Evolutionary conservation across 2,113 vertebrate species (phyloP), one percentile per base, ranked within the genome.

Genomic region (Leptodactylus fuscus): DNA sequence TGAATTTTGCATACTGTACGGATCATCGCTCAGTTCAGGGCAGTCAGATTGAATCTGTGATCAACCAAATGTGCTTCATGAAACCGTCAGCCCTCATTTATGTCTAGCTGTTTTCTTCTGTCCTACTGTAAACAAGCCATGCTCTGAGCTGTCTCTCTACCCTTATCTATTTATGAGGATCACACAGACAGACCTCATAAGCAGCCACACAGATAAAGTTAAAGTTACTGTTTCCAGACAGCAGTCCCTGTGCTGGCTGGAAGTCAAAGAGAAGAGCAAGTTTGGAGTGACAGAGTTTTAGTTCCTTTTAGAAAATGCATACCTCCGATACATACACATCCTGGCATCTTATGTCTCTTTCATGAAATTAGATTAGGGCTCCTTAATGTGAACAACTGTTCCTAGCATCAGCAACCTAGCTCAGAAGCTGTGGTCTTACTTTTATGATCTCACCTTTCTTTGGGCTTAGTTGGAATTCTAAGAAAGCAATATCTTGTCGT

Each of bases 1-100:
- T 94, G 96, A 95, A 95, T 96, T 97, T 96, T 96, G 96, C 97
- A 98, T 97, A 97, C 97, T 98, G 97, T 97, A 98, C 95, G 96
- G 97, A 98, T 98, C 98, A 97, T 95, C 95, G 95, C 96, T 96
- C 96, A 94, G 96, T 97, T 96, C 97, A 97, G 96, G 94, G 92
- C 95, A 98, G 98, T 98, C 97, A 98, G 95, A 96, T 97, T 94
- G 94, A 96, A 99, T 98, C 96, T 96, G 94, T 93, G 93, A 93
- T 97, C 97, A 97, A 94, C 94, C 95, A 93, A 94, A 92, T 96
- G 96, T 96, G 96, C 96, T 97, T 96, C 96, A 96, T 97, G 96
- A 97, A 98, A 97, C 96, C 94, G 96, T 99, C 97, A 98, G 93
- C 95, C 95, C 94, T 95, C 95, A 97, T 99, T 97, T 98, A 94